Conservation (phyloP, 1,140 invertebrate species). For the Caenorhabditis briggsae region DNA sequence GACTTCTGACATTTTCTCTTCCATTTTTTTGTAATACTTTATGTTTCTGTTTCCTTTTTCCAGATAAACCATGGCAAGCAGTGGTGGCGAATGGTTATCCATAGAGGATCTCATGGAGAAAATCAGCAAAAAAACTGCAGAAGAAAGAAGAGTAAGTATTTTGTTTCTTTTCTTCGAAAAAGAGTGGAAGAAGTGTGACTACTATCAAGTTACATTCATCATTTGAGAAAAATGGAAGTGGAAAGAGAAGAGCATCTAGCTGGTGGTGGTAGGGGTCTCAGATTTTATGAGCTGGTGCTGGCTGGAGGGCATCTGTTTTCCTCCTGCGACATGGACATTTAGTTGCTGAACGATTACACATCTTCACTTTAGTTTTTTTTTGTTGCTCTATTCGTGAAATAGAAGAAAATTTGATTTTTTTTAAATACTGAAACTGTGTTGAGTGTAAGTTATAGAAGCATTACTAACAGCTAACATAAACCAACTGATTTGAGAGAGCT, state of each 20-base stretch:
- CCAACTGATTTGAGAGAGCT: no score
- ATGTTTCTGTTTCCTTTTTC: not conserved
- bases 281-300: conserved; percentile 47
- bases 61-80: not conserved
- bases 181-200: not conserved
- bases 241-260: conserved; percentile 6
- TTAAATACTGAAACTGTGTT: not conserved
- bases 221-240: not conserved
- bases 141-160: conserved; percentile 23
- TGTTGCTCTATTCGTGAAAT: not conserved
- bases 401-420: no score
- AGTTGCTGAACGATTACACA: not conserved
- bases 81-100: conserved; percentile 38
- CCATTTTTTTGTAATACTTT: not conserved
- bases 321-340: not conserved
- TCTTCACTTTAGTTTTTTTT: not conserved
- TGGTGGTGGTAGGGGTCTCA: conserved; percentile 28
- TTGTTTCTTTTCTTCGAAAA: no score
- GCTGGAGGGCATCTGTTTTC: conserved; percentile 51
- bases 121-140: conserved; percentile 24
- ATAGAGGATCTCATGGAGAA: conserved; percentile 39
- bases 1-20: conserved; percentile 8
- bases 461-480: no score
- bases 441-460: no score
- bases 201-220: conserved; percentile 50